phyloP scores from a whole-genome alignment of 2,888 invertebrate genomes.

The Ophraella communa region DNA sequence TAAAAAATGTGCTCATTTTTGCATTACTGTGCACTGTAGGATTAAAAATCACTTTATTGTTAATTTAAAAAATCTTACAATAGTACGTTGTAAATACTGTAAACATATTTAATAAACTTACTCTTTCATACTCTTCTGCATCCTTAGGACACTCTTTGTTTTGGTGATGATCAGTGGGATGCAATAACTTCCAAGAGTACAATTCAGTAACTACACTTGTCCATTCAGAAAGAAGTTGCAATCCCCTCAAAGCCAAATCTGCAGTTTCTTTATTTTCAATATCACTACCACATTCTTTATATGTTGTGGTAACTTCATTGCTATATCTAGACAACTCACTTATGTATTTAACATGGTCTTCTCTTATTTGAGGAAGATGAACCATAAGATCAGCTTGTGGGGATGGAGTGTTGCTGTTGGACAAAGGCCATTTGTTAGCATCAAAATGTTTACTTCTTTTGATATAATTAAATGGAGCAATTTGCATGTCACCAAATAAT shows the following conservation, averaged over 20 bases:
- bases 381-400: slow-evolving; percentile 95
- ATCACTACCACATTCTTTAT: slow-evolving; percentile 92
- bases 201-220: slow-evolving; percentile 95
- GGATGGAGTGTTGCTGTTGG: slow-evolving; percentile 80
- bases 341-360: slow-evolving; percentile 96
- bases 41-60: no score
- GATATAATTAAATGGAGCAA: slow-evolving; percentile 97
- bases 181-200: slow-evolving; percentile 97
- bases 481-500: slow-evolving; percentile 98
- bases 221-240: slow-evolving; percentile 95
- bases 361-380: slow-evolving; percentile 90
- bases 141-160: slow-evolving; percentile 94
- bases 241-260: slow-evolving; percentile 88
- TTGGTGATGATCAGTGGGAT: slow-evolving; percentile 96
- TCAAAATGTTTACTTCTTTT: slow-evolving; percentile 94
- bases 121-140: slow-evolving; percentile 97
- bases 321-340: slow-evolving; percentile 93
- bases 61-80: no score
- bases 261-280: slow-evolving; percentile 89
- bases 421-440: slow-evolving; percentile 88
- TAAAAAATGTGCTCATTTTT: no score
- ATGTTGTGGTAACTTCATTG: slow-evolving; percentile 88
- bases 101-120: slow-evolving; percentile 51
- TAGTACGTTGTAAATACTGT: background rate
- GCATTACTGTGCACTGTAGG: no score